Base-by-base conservation (phyloP, 2,113 vertebrate genomes). In the Urocitellus parryii region DNA sequence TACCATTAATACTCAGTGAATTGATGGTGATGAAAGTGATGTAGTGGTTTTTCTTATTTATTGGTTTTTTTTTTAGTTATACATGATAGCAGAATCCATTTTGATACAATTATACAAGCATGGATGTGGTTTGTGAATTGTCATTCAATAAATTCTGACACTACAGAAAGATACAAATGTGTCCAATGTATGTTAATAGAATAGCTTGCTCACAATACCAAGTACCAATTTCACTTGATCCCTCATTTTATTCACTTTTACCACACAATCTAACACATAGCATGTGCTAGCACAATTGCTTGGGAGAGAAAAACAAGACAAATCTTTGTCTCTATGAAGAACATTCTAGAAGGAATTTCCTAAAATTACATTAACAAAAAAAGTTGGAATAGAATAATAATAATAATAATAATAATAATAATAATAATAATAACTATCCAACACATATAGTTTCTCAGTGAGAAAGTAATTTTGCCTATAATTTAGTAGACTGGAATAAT, bases 251-350 rank as follows among this genome's bases (percentile, higher is more conserved):
- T 39, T 72, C 22, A 58, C 56, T 83, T 83, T 88, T 73, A 67
- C 18, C 74, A 24, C 53, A 88, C 72, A 92, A 65, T 61, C 58
- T 89, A 94, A 58, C 29, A 77, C 2, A 13, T 3, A 45, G 37
- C 11, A 27, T 22, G 2, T 9, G 0, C 34, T 16, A 14, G 3
- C 29, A 83, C n/a, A 39, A 79, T 39, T 87, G 70, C 1, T 25
- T 85, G 42, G 70, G n/a, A 78, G 48, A 77, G 25, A 91, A 72
- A 94, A 95, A 22, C n/a, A 76, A 92, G 74, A 77, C 34, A 45
- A 81, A 80, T 63, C 22, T 77, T 67, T 77, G 22, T 25, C 17
- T 48, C 22, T 25, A 32, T 22, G 5, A 29, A 58, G 39, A 86
- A 53, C 17, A 72, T 53, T 92, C 27, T 37, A 82, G 48, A 70